Evolutionary conservation across 2,888 invertebrate species (phyloP).

Genomic region (Alloplasta piceator): DNA sequence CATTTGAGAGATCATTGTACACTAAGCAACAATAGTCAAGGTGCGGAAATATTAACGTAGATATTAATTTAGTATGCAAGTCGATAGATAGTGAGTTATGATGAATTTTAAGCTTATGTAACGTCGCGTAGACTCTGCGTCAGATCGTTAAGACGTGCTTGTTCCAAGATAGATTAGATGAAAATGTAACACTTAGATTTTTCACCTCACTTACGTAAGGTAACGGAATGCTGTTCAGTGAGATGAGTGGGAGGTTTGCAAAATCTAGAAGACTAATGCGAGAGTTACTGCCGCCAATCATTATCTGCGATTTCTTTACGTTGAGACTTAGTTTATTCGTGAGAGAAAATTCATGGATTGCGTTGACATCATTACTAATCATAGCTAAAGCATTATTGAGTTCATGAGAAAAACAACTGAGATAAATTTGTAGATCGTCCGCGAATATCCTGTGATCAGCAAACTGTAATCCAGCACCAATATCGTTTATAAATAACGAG

Average conservation of each 20-base stretch:
- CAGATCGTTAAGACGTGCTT: background rate
- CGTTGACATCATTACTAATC: background rate
- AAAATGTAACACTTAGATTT: slow-evolving; percentile 7
- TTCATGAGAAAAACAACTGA: background rate
- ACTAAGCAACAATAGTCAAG: slow-evolving; percentile 44
- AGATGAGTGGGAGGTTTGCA: background rate
- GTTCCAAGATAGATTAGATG: slow-evolving; percentile 13
- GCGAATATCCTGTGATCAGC: slow-evolving; percentile 12
- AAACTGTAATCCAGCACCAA: background rate
- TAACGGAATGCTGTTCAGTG: background rate
- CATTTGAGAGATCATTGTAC: slow-evolving; percentile 19
- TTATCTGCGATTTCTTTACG: background rate
- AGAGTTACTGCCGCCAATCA: slow-evolving; percentile 13
- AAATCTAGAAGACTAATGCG: background rate
- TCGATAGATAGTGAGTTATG: background rate
- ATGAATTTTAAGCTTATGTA: slow-evolving; percentile 21
- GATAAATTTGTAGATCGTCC: slow-evolving; percentile 30
- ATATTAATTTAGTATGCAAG: background rate
- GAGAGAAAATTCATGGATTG: background rate
- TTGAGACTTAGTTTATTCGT: background rate
- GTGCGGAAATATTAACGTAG: slow-evolving; percentile 7
- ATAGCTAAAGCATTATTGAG: background rate
- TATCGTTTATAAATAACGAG: slow-evolving; percentile 20
- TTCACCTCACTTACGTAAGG: slow-evolving; percentile 19
- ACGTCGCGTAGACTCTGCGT: background rate